Base-by-base conservation (phyloP, 2,797 vertebrate species). In the Vireo griseus region DNA sequence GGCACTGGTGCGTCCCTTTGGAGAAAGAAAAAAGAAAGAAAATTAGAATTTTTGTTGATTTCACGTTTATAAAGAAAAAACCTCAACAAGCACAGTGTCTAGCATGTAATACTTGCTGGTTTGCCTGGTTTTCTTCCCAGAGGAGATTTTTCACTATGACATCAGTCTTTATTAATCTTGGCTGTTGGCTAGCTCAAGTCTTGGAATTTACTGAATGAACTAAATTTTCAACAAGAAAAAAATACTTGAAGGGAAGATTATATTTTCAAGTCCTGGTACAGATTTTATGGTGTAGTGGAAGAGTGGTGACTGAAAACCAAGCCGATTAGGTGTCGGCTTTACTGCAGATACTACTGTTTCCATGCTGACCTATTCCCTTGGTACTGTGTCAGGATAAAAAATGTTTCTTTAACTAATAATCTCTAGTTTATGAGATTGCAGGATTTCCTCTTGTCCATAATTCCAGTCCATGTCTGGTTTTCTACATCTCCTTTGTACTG, bases 361-460 rank as follows among this genome's bases (percentile, higher is more conserved):
- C 85, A 39, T 75, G 47, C 52, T 88, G 65, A 65, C 39, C 29
- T 87, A 6, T 77, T 90, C 28, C 50, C 76, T 63, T 83, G 39
- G 9, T 79, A 20, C 26, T 58, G 18, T 55, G 42, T n/a, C 45
- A 81, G 52, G n/a, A 42, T 50, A 74, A 69, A 75, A 94, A 79
- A 47, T 63, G 31, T 85, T 90, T 86, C 66, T 92, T 78, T 92
- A 63, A 75, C 50, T 28, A 69, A 11, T 57, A 28, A 44, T 69
- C 48, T 93, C 21, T 81, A 73, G 80, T 71, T 80, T 69, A 67
- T 57, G 29, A 44, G 85, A 85, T 82, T 17, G 28, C 54, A 81
- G 90, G 88, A 92, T 96, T 97, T 97, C 95, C 90, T 97, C 91
- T 91, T 91, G 81, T 88, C 90, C 58, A 4, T 86, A 66, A 80